Evolutionary conservation across 2,113 vertebrate genomes (phyloP).

Genomic region (Tragelaphus buxtoni): DNA sequence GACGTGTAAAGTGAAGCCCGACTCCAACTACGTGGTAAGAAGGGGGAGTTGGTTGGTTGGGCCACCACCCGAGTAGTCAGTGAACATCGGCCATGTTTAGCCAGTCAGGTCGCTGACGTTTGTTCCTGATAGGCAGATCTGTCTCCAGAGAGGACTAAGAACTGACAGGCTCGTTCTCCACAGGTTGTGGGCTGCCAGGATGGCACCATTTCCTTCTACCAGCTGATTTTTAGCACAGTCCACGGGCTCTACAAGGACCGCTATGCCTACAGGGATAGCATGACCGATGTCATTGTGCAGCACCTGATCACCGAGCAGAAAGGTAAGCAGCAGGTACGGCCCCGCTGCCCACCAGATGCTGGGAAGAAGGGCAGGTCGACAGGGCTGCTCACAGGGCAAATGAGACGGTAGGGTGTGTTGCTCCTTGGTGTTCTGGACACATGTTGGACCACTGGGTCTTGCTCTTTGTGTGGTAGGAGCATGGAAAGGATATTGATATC

Average conservation of each 20-base stretch:
- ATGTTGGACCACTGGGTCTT: background rate
- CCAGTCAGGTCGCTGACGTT: background rate
- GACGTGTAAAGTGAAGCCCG: constrained; percentile 94
- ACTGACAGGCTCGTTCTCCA: background rate
- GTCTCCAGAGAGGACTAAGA: background rate
- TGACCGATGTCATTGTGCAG: constrained; percentile 98
- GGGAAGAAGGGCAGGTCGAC: background rate
- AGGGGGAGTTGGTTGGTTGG: background rate
- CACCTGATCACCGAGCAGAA: constrained; percentile 97
- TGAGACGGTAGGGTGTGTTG: background rate
- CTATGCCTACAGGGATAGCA: constrained; percentile 95
- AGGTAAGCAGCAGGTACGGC: constrained; percentile 73
- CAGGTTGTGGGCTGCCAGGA: constrained; percentile 97
- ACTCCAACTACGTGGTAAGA: constrained; percentile 97
- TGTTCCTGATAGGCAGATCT: background rate
- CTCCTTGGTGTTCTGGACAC: background rate
- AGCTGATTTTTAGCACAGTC: constrained; percentile 97
- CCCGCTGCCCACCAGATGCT: background rate
- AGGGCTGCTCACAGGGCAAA: background rate
- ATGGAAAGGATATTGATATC: background rate
- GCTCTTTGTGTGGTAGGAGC: background rate
- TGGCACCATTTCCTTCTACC: constrained; percentile 95
- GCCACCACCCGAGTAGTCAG: background rate
- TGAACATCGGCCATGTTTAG: background rate
- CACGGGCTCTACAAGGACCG: constrained; percentile 97